Evolutionary conservation across 1,140 invertebrate species (phyloP).

Genomic region (Oryctes rhinoceros): DNA sequence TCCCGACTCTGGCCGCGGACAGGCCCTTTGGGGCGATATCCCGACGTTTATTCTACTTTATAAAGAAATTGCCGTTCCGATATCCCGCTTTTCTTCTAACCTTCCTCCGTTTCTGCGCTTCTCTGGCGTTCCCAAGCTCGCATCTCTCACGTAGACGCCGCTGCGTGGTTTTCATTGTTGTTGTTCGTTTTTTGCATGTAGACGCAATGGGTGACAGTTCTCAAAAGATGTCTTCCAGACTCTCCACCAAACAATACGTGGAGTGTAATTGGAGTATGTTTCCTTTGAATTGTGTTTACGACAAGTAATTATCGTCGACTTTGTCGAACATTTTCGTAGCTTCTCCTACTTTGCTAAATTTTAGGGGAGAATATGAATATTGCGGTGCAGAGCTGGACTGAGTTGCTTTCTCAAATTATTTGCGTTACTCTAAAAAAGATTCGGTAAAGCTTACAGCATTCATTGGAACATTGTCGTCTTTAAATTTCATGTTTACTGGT

Average conservation of each 20-base stretch:
- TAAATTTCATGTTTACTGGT: no score
- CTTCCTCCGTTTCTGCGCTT: background rate
- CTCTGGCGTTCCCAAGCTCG: background rate
- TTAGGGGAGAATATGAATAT: background rate
- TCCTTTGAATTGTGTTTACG: background rate
- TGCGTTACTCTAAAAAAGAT: background rate
- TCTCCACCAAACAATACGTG: background rate
- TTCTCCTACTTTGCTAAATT: background rate
- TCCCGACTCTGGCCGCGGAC: background rate
- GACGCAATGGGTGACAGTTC: constrained; percentile 5
- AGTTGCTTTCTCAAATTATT: background rate
- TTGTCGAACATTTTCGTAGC: background rate
- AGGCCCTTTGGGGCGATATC: constrained; percentile 29
- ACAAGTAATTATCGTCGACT: background rate
- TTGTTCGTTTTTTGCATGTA: background rate
- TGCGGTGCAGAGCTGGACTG: background rate
- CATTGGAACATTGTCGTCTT: background rate
- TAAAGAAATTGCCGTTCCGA: constrained; percentile 34
- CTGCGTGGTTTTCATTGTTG: background rate
- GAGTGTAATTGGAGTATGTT: background rate
- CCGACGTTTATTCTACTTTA: constrained; percentile 37
- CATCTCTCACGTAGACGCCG: background rate
- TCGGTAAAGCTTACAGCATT: no score
- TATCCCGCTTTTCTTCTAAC: background rate
- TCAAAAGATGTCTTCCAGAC: background rate